These are phyloP conservation scores for Neoascia interrupta DNA, from an alignment of 2,888 invertebrate species.

Conservation along the genomic window DNA sequence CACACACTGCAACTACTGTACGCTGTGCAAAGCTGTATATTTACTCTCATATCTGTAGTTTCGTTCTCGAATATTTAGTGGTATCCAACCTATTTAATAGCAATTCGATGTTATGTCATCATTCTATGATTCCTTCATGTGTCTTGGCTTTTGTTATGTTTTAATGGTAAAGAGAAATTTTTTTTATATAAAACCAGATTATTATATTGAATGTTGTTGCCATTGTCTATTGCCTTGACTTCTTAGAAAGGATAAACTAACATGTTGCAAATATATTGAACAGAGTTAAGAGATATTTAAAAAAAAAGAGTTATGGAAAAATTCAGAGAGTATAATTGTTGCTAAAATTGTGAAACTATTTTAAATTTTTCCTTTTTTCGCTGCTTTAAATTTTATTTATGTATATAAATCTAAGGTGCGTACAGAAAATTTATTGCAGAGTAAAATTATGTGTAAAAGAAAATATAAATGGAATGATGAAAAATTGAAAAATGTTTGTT, in stretches of 20 bases:
- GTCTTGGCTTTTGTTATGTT: constrained; percentile 62
- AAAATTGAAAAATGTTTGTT: constrained; percentile 27
- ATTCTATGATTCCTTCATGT: constrained; percentile 59
- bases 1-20: constrained; percentile 19
- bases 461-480: constrained; percentile 42
- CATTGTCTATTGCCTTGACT: constrained; percentile 67
- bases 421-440: constrained; percentile 45
- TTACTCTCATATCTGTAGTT: constrained; percentile 41
- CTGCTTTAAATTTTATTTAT: constrained; percentile 44
- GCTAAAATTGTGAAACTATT: constrained; percentile 43
- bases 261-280: constrained; percentile 32
- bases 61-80: constrained; percentile 34
- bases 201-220: constrained; percentile 67
- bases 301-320: constrained; percentile 22
- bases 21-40: constrained; percentile 26
- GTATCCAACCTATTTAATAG: constrained; percentile 20
- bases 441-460: constrained; percentile 28
- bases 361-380: constrained; percentile 17
- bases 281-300: constrained; percentile 42
- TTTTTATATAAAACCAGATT: too few species aligned
- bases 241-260: constrained; percentile 31
- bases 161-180: constrained; percentile 14
- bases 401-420: constrained; percentile 37
- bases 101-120: constrained; percentile 14
- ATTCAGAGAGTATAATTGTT: constrained; percentile 1